Evolutionary conservation across 2,888 invertebrate species (phyloP), one percentile per base, ranked within the genome.

Genomic region (Auanema freiburgensis): DNA sequence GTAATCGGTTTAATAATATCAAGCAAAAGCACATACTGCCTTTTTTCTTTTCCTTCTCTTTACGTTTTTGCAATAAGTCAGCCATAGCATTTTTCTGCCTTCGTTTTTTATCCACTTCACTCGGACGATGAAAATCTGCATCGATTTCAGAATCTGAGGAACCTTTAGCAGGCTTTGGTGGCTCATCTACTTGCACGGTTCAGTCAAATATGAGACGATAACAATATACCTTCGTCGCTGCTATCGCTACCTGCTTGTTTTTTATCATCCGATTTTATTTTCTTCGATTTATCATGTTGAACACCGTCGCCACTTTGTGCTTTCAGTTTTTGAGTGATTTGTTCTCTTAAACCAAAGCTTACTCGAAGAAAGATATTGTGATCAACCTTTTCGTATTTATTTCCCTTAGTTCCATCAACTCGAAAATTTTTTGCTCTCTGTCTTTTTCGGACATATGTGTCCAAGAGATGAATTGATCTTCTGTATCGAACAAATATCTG

Each of bases 371-470:
- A 46, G 24, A 21, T 16, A 53, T 23, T 11, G 1, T 21, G 10
- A 2, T 43, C 8, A 23, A 66, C 71, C 74, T 62, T 25, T 68
- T 94, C 84, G 92, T 92, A 89, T 95, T 90, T 0, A 91, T 89
- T 84, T 97, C 95, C 76, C 96, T 88, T 80, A 93, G 90, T 85
- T 97, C 97, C 57, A 95, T 93, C 57, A 97, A 89, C 84, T 95
- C 93, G 85, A 92, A 98, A 76, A 98, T 91, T 85, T 96, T 96
- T 61, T 94, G 93, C 86, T 98, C 97, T 50, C 97, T 88, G 84
- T 97, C 96, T 81, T 93, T 94, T 84, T 97, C 97, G 0, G 95
- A 95, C 89, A 97, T 90, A 68, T 91, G 90, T 12, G 92, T 93
- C 51, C 97, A 87, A 0, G 92, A 87, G 1, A 91, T 91, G 79